Evolutionary conservation across 1,140 invertebrate species (phyloP), one percentile per base, ranked within the genome.

Genomic region (Drosophila dunni): DNA sequence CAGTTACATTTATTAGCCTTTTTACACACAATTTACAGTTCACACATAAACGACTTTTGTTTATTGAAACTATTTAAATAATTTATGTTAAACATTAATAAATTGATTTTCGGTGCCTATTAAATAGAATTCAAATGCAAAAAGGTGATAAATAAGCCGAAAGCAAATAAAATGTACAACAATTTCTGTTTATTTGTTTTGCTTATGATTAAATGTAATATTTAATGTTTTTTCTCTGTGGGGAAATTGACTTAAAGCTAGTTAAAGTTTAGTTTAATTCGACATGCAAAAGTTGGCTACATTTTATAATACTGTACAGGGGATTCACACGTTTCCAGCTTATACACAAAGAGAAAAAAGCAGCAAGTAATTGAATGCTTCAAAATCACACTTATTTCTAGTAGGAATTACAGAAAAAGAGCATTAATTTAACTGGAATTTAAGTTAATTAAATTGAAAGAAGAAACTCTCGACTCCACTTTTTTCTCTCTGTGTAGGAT

Each of bases 1-100:
- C 10, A 83, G 90, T 90, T 90, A 89, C 75, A 79, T 78, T 84
- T 75, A 88, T 84, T 84, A 89, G 84, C 74, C 84, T 88, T 88
- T 72, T 74, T 64, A 78, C 69, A 74, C 72, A 46, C 73, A 70
- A 64, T 70, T 79, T 79, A 53, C 66, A 53, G 15, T 48, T 6
- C 13, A 42, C 1, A 42, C 40, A 62, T 7, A 67, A 17, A 29
- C 45, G 40, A 73, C 63, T 44, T 34, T 50, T 61, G 48, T 75
- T 42, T 13, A 65, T 70, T 68, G 33, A 70, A 24, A 81, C 81
- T 75, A 68, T 60, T 68, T 71, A 40, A 76, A 86, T 86, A 88
- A 88, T 89, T 88, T 89, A 83, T 38, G 11, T 51, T 68, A 72
- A 79, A 85, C 56, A 57, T 61, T 82, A 85, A 48, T 84, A 79